These are phyloP conservation scores for Aptenodytes patagonicus DNA, from an alignment of 2,113 vertebrate genomes.

Conservation along the genomic window DNA sequence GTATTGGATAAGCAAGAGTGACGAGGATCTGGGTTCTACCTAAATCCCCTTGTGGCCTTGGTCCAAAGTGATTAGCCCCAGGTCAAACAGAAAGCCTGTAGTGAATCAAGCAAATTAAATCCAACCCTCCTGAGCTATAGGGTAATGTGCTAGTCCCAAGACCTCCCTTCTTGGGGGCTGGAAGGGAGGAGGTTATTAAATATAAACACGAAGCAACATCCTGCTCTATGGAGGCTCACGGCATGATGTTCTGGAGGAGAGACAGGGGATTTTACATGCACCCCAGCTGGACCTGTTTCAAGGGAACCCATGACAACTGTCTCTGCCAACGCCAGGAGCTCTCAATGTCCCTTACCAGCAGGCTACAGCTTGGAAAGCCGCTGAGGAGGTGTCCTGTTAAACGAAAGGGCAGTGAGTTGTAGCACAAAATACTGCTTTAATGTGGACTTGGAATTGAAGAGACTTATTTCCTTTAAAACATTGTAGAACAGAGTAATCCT, in stretches of 20 bases:
- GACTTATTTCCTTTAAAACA: slow-evolving; percentile 20
- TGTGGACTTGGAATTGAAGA: neutral
- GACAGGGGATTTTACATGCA: rapidly evolving
- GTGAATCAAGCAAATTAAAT: slow-evolving; percentile 63
- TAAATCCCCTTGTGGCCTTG: slow-evolving; percentile 56
- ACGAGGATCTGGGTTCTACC: neutral
- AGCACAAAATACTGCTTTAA: neutral
- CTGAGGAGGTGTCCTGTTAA: neutral
- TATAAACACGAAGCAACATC: slow-evolving; percentile 21
- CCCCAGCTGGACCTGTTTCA: neutral
- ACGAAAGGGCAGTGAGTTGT: neutral
- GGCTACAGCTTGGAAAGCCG: neutral
- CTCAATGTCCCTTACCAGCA: neutral
- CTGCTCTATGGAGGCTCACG: neutral
- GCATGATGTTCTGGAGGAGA: neutral
- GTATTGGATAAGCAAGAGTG: slow-evolving; percentile 50
- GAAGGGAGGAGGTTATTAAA: slow-evolving; percentile 20
- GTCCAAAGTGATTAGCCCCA: slow-evolving; percentile 50
- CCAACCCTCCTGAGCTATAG: slow-evolving; percentile 35
- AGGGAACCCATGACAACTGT: neutral
- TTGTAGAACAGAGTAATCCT: slow-evolving; percentile 30
- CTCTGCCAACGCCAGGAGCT: neutral
- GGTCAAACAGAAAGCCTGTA: slow-evolving; percentile 50
- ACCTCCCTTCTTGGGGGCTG: slow-evolving; percentile 17
- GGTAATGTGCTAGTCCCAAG: slow-evolving; percentile 3